A percentile compares a stretch with the other conserved stretches of the same genome.
phyloP scores from a whole-genome alignment of 2,888 invertebrate species.

The Heterodera filipjevi region DNA sequence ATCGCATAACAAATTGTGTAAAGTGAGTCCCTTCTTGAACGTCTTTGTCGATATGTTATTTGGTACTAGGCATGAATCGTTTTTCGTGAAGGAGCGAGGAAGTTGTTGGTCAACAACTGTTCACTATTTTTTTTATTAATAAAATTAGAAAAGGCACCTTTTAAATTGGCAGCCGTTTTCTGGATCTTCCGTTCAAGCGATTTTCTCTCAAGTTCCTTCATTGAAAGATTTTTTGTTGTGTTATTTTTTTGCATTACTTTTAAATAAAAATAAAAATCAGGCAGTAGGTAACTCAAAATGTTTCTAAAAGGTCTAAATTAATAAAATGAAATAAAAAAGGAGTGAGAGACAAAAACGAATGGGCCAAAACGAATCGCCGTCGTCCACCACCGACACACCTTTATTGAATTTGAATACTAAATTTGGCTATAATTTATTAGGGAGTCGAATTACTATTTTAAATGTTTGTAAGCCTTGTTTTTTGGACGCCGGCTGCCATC shows the following conservation, averaged over 20 bases:
- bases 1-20: constrained; percentile 16
- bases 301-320: background rate
- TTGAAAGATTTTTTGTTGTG: background rate
- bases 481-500: too few species aligned
- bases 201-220: background rate
- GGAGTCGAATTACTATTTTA: too few species aligned
- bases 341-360: too few species aligned
- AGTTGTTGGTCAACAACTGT: constrained; percentile 11
- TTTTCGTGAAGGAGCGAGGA: constrained; percentile 7
- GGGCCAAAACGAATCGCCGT: too few species aligned
- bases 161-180: constrained; percentile 23
- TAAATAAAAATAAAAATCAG: background rate
- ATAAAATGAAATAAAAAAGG: too few species aligned
- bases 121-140: constrained; percentile 7
- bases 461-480: too few species aligned
- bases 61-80: constrained; percentile 15
- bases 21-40: constrained; percentile 21
- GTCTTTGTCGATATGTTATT: constrained; percentile 19
- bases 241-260: background rate
- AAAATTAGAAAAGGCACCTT: constrained; percentile 8
- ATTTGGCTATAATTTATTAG: too few species aligned
- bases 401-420: too few species aligned
- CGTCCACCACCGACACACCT: too few species aligned
- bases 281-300: too few species aligned
- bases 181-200: constrained; percentile 23